Evolutionary conservation across 2,113 vertebrate genomes (phyloP), one percentile per base, ranked within the genome.

Genomic region (Nyctibius bracteatus): DNA sequence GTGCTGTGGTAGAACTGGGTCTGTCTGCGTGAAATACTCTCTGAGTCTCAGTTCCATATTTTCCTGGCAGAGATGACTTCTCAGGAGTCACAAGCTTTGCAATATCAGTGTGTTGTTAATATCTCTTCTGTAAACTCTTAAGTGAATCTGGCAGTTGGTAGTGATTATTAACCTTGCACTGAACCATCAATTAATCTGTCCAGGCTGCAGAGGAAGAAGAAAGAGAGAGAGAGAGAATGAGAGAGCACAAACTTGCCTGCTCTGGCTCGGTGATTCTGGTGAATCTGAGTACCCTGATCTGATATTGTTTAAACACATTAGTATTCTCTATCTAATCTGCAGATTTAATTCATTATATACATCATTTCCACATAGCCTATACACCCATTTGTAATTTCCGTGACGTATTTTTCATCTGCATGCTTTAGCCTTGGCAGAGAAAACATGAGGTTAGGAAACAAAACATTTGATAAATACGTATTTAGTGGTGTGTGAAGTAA

Each of bases 121-220:
- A 97, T 94, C 91, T 97, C 94, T 96, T 96, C 96, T 88, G 86
- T 88, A 97, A 97, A 96, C 77, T 94, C 94, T 93, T 96, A 97
- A 97, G 90, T 89, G 93, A 97, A 97, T 96, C 96, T 98, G 97
- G 97, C 96, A 97, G 95, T 97, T 97, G 96, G 95, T 98, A 97
- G 96, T 97, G 97, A 98, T 98, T 98, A 98, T 98, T 98, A 98
- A 98, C 97, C 98, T 98, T 96, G 83, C 92, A 92, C 95, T 97
- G 97, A 98, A 98, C 97, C 92, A 93, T 95, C 97, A 98, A 98
- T 98, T 98, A 98, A 98, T 98, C 96, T 97, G 89, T 97, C 97
- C 95, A 91, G 88, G 95, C 91, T 96, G 91, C 74, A 97, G 79
- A 97, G 35, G 67, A 90, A 91, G 67, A 71, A 88, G 74, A 91